Base-by-base conservation (phyloP, 2,113 vertebrate genomes). In the Galemys pyrenaicus region DNA sequence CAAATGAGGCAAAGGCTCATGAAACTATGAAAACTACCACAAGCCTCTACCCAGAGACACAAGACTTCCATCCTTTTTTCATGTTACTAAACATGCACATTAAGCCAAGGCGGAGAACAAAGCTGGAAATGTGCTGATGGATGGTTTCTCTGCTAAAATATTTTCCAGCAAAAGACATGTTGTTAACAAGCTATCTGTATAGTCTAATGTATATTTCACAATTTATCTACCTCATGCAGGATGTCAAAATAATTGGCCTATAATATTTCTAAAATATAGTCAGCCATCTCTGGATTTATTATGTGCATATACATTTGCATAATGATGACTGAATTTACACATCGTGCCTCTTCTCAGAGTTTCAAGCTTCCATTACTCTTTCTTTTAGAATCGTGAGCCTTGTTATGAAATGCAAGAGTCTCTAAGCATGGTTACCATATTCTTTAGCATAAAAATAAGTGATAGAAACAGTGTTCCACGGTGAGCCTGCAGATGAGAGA, bases 191-290 rank as follows among this genome's bases (percentile, higher is more conserved):
- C 88, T 78, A 92, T 77, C 49, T 94, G 24, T 90, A 77, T 88
- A 46, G 32, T 87, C 20, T 68, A 87, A 78, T 62, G 81, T 78
- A 73, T 82, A 97, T 88, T 91, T 92, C 68, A 79, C 88, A 91
- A 95, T 92, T 92, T 88, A 82, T 81, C 78, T 60, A 91, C 85
- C 94, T 96, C 67, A 73, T 60, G 46, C 54, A 85, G 32, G 41
- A 92, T 95, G 88, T 95, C 95, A 96, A 95, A 96, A 95, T 95
- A 97, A 97, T 95, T 96, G 97, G 91, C 73, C 91, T 94, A 68
- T 95, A 92, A 95, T 96, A 95, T 95, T 94, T 95, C 78, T 95
- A 96, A 96, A 92, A 88, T 95, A 95, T 60, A 92, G 49, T 87
- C 85, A 94, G 85, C 60, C 87, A 91, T 94, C 77, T 95, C 77